phyloP scores from a whole-genome alignment of 2,113 vertebrate species.

The Notarius quadriscutis region DNA sequence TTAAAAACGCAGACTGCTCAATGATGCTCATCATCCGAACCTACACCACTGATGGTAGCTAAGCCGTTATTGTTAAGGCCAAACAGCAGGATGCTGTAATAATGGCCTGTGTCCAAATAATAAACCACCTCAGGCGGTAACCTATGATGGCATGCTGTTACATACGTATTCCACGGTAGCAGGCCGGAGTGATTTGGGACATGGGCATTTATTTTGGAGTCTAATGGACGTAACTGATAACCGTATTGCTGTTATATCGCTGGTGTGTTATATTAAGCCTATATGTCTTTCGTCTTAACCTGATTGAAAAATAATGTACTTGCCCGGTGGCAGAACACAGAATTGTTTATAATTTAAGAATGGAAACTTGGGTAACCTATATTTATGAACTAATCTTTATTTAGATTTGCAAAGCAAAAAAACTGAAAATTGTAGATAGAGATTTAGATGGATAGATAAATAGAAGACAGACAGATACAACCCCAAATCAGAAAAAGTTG shows the following conservation, averaged over 20 bases:
- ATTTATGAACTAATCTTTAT: background rate
- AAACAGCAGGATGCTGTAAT: background rate
- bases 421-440: too few species aligned
- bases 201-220: background rate
- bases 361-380: background rate
- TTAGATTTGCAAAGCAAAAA: too few species aligned
- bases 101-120: background rate
- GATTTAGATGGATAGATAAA: too few species aligned
- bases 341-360: background rate
- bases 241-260: background rate
- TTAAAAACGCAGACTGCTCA: background rate
- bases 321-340: too few species aligned
- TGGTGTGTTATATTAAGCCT: too few species aligned
- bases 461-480: too few species aligned
- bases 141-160: background rate
- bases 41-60: background rate
- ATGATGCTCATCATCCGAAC: background rate
- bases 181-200: background rate
- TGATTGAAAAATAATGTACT: background rate
- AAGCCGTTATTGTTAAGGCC: background rate
- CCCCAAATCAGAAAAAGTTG: too few species aligned
- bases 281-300: background rate
- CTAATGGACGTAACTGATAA: background rate
- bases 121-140: background rate
- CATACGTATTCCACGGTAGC: background rate